Evolutionary conservation across 92 coral and sea anemone genomes (phyloP), one percentile per base, ranked within the genome.

Genomic region (Zoanthus solanderi): DNA sequence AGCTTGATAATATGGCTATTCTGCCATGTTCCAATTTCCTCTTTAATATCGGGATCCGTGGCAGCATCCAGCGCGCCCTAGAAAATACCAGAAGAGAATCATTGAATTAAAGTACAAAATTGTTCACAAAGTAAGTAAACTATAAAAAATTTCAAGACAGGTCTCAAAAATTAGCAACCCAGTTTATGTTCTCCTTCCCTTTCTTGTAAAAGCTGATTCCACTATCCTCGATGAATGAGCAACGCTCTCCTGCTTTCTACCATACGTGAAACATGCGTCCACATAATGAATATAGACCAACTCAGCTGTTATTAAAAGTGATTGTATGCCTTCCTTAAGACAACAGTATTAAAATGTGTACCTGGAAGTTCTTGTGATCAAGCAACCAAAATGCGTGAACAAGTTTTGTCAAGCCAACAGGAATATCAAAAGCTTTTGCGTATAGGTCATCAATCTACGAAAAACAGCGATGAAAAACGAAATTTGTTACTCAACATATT

Each of bases 311-410:
- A 4, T 37, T 1, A 37, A 37, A 2, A 2, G 42, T 37, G 42
- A 23, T 23, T 23, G 23, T 23, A 23, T 17, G 14, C 13, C 3
- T 34, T 14, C 52, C 8, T 66, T 17, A 68, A 3, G 31, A 29
- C 69, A 17, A 17, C 69, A 8, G 46, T 13, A 0, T 17, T 54
- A 47, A 1, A n/a, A 45, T 46, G 65, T 78, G 60, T 76, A 97
- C 99, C 93, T 97, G 93, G 89, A 95, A 97, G 16, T 97, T 89
- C 81, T 92, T 94, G 74, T 97, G 99, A 72, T 97, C 99, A 30
- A 97, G 94, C 71, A 90, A 90, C 99, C 99, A 97, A 50, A 93
- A 92, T 28, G 93, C 99, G 37, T 80, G 93, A 46, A 97, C 86
- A 56, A 97, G 92, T 86, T 90, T 95, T 53, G 93, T 77, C 78